Conservation (phyloP, 2,113 vertebrate genomes). For the Sylvilagus bachmani region DNA sequence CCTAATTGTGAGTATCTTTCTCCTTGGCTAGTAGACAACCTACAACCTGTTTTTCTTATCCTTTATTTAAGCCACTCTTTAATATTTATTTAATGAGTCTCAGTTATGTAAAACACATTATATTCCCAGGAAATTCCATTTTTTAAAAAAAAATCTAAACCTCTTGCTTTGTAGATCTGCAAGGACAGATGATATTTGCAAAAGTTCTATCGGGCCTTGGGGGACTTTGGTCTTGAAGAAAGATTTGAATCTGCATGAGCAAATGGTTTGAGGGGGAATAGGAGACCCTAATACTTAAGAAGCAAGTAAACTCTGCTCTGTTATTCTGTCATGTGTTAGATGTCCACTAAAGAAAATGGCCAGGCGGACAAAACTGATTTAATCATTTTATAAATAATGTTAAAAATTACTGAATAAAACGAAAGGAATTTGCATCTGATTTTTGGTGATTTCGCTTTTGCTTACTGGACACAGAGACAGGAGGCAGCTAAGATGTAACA, state of each 20-base stretch:
- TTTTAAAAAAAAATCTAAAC: not conserved
- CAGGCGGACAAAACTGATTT: not conserved
- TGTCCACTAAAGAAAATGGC: not conserved
- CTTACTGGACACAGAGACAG: not conserved
- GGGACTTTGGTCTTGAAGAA: not conserved
- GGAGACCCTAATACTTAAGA: not conserved
- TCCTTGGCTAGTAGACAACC: not conserved
- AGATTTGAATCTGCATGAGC: not conserved
- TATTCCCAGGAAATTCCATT: not conserved
- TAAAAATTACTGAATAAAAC: not conserved
- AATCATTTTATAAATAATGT: not conserved
- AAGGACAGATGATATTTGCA: not conserved
- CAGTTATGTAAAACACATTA: not conserved
- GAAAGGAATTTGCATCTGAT: not conserved
- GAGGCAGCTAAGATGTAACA: too few relatives aligned
- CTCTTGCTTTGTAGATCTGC: not conserved
- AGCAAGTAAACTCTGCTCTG: accelerated
- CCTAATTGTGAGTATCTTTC: conserved; percentile 14
- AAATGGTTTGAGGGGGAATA: not conserved
- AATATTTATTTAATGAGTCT: conserved; percentile 3
- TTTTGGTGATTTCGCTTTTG: not conserved
- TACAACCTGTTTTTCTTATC: not conserved
- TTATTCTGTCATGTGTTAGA: not conserved
- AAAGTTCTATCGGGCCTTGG: not conserved
- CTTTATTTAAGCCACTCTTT: conserved; percentile 28